Percentiles rank a stretch among this genome's conserved stretches.
Evolutionary conservation across 2,113 vertebrate genomes (phyloP).

Genomic region (Crotalus viridis): DNA sequence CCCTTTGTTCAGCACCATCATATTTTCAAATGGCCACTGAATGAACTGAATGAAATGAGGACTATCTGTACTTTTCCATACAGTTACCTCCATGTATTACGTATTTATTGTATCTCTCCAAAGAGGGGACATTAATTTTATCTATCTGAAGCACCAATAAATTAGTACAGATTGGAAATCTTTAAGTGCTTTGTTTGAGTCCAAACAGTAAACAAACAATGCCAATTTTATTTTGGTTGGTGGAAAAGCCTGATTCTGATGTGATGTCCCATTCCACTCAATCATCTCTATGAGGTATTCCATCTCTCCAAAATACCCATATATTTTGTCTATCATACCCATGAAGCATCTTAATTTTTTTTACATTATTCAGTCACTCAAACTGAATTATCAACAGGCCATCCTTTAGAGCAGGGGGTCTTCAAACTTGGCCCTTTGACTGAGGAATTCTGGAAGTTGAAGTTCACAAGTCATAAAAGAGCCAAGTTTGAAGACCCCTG

Average conservation of each 20-base stretch:
- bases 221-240: slow-evolving; percentile 14
- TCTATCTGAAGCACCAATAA: neutral
- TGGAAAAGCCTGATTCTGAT: slow-evolving; percentile 14
- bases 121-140: neutral
- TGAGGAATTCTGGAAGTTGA: too few species aligned
- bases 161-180: fast-evolving
- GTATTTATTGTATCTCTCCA: neutral
- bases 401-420: neutral
- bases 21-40: neutral
- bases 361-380: slow-evolving; percentile 37
- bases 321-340: slow-evolving; percentile 15
- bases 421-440: too few species aligned
- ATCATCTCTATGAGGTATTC: neutral
- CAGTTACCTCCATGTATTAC: neutral
- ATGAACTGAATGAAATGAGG: neutral
- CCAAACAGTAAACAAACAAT: neutral
- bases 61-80: neutral
- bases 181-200: fast-evolving
- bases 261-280: neutral
- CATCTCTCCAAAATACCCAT: neutral
- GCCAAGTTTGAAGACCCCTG: too few species aligned
- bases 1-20: neutral
- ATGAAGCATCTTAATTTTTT: slow-evolving; percentile 7
- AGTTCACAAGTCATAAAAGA: too few species aligned
- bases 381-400: neutral